phyloP scores from a whole-genome alignment of 2,888 invertebrate species.

The Napeogenes inachia region DNA sequence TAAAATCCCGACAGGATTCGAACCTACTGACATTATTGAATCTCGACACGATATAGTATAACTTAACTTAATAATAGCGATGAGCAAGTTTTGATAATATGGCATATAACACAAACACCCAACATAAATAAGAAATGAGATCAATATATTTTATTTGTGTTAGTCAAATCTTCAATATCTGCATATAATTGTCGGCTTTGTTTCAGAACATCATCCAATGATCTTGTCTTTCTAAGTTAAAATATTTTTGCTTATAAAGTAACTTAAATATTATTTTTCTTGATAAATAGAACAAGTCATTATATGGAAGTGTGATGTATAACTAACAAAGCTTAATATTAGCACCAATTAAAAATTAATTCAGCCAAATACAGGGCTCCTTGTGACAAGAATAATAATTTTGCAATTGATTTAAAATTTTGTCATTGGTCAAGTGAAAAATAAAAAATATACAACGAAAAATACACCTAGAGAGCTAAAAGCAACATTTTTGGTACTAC shows the following conservation, averaged over 20 bases:
- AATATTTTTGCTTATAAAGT: no score
- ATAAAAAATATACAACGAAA: constrained; percentile 38
- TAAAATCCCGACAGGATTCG: neutral
- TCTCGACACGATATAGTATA: constrained; percentile 22
- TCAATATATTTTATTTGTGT: constrained; percentile 53
- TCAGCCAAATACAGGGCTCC: constrained; percentile 14
- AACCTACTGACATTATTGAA: neutral
- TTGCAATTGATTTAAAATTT: constrained; percentile 46
- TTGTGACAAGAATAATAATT: constrained; percentile 34
- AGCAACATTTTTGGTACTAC: constrained; percentile 49
- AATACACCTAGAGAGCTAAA: constrained; percentile 61
- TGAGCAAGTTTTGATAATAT: constrained; percentile 59
- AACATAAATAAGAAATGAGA: constrained; percentile 72
- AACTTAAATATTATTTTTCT: neutral
- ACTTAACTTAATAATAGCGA: constrained; percentile 55
- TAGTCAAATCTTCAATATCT: constrained; percentile 27
- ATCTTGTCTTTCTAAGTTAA: no score
- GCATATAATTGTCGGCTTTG: neutral
- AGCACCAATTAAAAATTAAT: constrained; percentile 31
- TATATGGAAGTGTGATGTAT: neutral
- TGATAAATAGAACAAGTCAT: no score
- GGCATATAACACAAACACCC: constrained; percentile 64
- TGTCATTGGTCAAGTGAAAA: constrained; percentile 39
- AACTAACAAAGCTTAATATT: constrained; percentile 19
- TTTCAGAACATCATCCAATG: neutral